Base-by-base conservation (phyloP, 2,797 vertebrate genomes). In the Semaprochilodus insignis region DNA sequence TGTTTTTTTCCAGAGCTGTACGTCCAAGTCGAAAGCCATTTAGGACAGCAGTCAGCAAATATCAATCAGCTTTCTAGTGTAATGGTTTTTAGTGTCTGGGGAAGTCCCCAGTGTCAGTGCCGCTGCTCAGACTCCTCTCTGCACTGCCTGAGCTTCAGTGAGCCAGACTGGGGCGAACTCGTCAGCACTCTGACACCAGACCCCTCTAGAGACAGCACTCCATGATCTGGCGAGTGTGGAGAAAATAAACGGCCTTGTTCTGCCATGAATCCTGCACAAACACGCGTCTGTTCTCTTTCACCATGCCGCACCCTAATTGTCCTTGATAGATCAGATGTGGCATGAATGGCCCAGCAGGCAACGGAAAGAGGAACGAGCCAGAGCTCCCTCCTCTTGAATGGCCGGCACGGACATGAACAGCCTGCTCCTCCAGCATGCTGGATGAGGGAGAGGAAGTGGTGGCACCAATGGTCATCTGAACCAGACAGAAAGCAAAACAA, bases 231-330 rank as follows among this genome's bases (percentile, higher is more conserved):
- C 82, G 63, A 86, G 72, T 80, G 57, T 83, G 84, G 85, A 87
- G 81, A 87, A 87, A 87, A 87, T 83, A 87, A 87, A 83, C 77
- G 81, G 77, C 82, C 86, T 88, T 86, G 89, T 87, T 88, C 83
- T 82, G 82, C 85, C 78, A 84, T 82, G 78, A 80, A 88, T 83
- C 70, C 78, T 82, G 84, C 66, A 87, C 81, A 87, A 87, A 83
- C 82, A 80, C 77, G 83, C 51, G 82, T 84, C 86, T 89, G 87
- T 86, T 88, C 86, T 85, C 81, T 77, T 88, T 88, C 85, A 84
- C 82, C 54, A 79, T 59, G 78, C 62, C 44, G 10, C 60, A 74
- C 76, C 81, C 74, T 90, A 88, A 88, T 87, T 88, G 82, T 87
- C 81, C 77, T 75, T 86, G 84, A 88, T 84, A 81, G 87, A 83